A percentile compares a stretch with the other conserved stretches of the same genome.
phyloP scores from a whole-genome alignment of 1,140 invertebrate genomes.

The Dreissena rostriformis region DNA sequence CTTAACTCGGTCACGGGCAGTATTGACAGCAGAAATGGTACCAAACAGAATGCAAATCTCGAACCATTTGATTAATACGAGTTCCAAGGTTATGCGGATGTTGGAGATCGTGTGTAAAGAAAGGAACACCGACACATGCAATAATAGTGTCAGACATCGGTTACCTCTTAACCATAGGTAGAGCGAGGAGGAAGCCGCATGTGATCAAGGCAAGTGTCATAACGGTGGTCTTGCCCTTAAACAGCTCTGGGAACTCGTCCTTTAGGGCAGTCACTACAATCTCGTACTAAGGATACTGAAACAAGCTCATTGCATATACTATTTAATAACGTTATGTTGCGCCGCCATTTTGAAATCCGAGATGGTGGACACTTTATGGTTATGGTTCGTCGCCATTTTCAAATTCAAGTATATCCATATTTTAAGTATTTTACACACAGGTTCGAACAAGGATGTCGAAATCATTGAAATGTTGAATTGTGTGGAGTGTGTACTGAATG shows the following conservation, averaged over 20 bases:
- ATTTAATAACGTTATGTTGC: too few relatives aligned
- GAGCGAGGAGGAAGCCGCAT: constrained; percentile 35
- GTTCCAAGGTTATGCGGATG: background rate
- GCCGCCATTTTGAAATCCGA: too few relatives aligned
- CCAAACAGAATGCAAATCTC: too few relatives aligned
- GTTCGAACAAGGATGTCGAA: too few relatives aligned
- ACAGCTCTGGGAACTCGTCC: constrained; percentile 17
- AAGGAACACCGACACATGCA: background rate
- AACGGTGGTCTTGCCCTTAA: constrained; percentile 28
- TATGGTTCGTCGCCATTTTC: too few relatives aligned
- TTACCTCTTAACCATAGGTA: constrained; percentile 48
- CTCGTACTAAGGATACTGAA: constrained; percentile 39
- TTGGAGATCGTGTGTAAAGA: background rate
- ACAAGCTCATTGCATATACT: background rate
- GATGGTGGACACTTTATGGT: background rate
- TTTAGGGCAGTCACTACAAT: constrained; percentile 40
- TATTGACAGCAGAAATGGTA: too few relatives aligned
- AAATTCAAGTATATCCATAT: too few relatives aligned
- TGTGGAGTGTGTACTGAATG: too few relatives aligned
- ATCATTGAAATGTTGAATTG: too few relatives aligned
- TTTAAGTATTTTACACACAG: too few relatives aligned
- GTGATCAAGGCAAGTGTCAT: constrained; percentile 30
- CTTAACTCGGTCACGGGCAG: too few relatives aligned
- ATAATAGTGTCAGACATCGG: background rate
- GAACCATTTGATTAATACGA: too few relatives aligned